Percentiles rank a stretch among this genome's conserved stretches.
phyloP scores from a whole-genome alignment of 92 coral and sea anemone species.

The Palythoa grandiflora region DNA sequence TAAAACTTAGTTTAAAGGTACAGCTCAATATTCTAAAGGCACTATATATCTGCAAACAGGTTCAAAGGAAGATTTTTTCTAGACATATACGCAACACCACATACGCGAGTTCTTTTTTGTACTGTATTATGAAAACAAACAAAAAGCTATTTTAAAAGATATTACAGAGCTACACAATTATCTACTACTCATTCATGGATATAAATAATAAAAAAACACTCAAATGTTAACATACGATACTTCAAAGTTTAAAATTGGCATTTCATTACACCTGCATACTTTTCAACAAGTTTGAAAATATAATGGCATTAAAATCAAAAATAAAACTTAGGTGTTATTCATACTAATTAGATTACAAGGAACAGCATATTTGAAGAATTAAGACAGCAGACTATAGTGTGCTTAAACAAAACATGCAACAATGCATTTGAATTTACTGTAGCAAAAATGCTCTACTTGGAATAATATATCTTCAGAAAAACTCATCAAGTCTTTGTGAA shows the following conservation, averaged over 20 bases:
- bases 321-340: not conserved
- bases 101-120: too few relatives aligned
- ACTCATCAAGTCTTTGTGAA: not conserved
- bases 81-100: too few relatives aligned
- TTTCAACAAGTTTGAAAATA: constrained; percentile 13
- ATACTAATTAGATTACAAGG: not conserved
- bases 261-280: not conserved
- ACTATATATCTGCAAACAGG: too few relatives aligned
- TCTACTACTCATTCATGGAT: not conserved
- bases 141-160: too few relatives aligned
- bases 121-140: not conserved
- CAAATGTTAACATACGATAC: not conserved
- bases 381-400: not conserved
- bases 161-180: not conserved
- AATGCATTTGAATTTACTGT: not conserved
- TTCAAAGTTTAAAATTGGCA: not conserved
- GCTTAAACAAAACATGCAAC: not conserved
- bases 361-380: not conserved
- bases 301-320: not conserved
- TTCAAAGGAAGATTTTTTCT: too few relatives aligned
- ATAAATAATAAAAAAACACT: too few relatives aligned
- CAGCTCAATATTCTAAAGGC: too few relatives aligned
- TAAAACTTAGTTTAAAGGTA: not conserved
- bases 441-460: not conserved
- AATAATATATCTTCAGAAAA: not conserved